phyloP scores from a whole-genome alignment of 2,888 invertebrate species.

The Hetaerina titia region DNA sequence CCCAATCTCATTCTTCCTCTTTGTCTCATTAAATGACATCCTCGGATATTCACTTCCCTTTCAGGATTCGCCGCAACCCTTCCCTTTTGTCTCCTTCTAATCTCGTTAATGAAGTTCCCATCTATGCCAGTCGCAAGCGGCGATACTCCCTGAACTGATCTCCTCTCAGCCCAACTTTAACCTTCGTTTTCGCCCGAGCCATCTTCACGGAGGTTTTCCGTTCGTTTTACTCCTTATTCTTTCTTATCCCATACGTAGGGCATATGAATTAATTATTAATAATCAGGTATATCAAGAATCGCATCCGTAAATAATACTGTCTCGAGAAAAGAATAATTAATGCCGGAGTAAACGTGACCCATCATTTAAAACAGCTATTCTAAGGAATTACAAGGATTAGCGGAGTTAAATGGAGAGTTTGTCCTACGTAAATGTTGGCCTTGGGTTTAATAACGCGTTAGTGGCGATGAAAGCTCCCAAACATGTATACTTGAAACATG shows the following conservation, averaged over 20 bases:
- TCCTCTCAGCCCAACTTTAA: not conserved
- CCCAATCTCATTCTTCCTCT: not conserved
- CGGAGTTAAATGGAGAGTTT: too few relatives aligned
- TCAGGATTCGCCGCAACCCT: not conserved
- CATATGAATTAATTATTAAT: too few relatives aligned
- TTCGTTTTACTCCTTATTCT: not conserved
- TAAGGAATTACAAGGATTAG: too few relatives aligned
- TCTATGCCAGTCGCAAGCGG: not conserved
- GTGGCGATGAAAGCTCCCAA: too few relatives aligned
- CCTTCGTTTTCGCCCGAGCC: not conserved
- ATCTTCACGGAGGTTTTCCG: not conserved
- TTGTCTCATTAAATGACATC: conserved; percentile 11
- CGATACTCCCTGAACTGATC: not conserved
- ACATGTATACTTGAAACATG: too few relatives aligned
- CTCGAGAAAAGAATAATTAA: too few relatives aligned
- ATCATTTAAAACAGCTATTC: too few relatives aligned
- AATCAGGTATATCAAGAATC: too few relatives aligned
- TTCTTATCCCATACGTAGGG: not conserved
- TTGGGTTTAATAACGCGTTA: too few relatives aligned
- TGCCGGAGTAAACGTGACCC: too few relatives aligned
- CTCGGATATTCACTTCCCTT: conserved; percentile 1
- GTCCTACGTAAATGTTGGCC: too few relatives aligned
- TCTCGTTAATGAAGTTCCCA: conserved; percentile 27
- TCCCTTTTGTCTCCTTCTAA: conserved; percentile 34
- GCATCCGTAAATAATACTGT: too few relatives aligned